Percentiles rank a stretch among this genome's conserved stretches.
Evolutionary conservation across 2,797 vertebrate genomes (phyloP).

Genomic region (Parotocinclus haroldoi): DNA sequence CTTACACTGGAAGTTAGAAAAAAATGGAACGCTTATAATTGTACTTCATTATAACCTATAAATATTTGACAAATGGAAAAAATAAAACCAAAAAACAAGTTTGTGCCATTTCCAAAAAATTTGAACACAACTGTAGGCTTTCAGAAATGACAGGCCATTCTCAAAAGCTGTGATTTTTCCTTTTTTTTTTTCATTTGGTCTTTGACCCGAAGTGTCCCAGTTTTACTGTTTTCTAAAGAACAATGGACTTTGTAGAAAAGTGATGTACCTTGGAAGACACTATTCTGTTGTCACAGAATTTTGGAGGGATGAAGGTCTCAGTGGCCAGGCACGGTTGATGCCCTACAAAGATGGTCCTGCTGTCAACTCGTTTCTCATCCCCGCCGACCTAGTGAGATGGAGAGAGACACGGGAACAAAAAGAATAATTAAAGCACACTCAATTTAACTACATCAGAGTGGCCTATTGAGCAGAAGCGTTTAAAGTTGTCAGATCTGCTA

Average conservation of each 20-base stretch:
- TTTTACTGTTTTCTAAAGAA: too few relatives aligned
- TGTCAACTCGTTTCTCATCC: constrained; percentile 86
- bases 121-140: too few relatives aligned
- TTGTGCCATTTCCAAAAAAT: too few relatives aligned
- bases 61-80: too few relatives aligned
- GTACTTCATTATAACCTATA: too few relatives aligned
- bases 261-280: constrained; percentile 92
- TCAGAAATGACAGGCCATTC: too few relatives aligned
- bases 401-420: not conserved
- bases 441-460: constrained; percentile 7
- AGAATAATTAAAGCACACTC: constrained; percentile 15
- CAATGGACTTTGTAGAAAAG: too few relatives aligned
- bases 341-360: constrained; percentile 86
- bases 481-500: constrained; percentile 16
- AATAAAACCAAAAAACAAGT: too few relatives aligned
- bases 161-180: not conserved
- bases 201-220: not conserved
- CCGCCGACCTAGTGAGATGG: constrained; percentile 59
- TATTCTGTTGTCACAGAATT: constrained; percentile 95
- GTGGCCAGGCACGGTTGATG: constrained; percentile 69
- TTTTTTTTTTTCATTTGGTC: not conserved
- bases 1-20: too few relatives aligned
- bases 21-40: too few relatives aligned
- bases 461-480: constrained; percentile 10
- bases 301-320: constrained; percentile 82